These are phyloP conservation scores for Phymastichus coffea DNA, from an alignment of 1,140 invertebrate species.

Conservation along the genomic window DNA sequence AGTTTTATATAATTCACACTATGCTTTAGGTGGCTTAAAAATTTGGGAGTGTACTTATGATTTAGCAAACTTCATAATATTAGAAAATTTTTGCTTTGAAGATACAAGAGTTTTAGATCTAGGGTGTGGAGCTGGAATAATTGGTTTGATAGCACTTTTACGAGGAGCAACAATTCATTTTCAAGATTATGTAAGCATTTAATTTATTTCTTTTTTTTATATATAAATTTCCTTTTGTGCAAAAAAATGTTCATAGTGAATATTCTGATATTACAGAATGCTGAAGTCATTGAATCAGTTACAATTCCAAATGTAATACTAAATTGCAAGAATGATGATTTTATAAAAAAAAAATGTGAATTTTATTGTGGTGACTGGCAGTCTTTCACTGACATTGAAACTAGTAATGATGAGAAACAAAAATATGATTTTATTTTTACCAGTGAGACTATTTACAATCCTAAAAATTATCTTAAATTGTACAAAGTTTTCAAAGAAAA, in stretches of 20 bases:
- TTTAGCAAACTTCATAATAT: slow-evolving; percentile 64
- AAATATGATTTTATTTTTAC: slow-evolving; percentile 84
- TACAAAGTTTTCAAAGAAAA: slow-evolving; percentile 66
- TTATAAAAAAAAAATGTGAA: slow-evolving; percentile 53
- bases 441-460: slow-evolving; percentile 90
- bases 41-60: slow-evolving; percentile 88
- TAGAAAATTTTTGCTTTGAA: slow-evolving; percentile 53
- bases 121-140: slow-evolving; percentile 82
- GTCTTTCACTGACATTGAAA: slow-evolving; percentile 60
- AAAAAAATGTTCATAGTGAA: slow-evolving; percentile 37
- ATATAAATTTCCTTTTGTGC: slow-evolving; percentile 30
- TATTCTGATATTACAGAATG: slow-evolving; percentile 65
- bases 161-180: slow-evolving; percentile 73
- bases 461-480: slow-evolving; percentile 75
- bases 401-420: slow-evolving; percentile 40
- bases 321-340: slow-evolving; percentile 62
- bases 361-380: slow-evolving; percentile 84
- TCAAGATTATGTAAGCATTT: slow-evolving; percentile 83
- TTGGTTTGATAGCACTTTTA: slow-evolving; percentile 72
- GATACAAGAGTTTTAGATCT: slow-evolving; percentile 72
- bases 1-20: slow-evolving; percentile 25
- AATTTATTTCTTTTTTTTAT: not conserved
- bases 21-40: slow-evolving; percentile 75
- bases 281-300: slow-evolving; percentile 68
- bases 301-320: slow-evolving; percentile 79